Evolutionary conservation across 1,140 invertebrate species (phyloP).

Genomic region (Anadara kagoshimensis): DNA sequence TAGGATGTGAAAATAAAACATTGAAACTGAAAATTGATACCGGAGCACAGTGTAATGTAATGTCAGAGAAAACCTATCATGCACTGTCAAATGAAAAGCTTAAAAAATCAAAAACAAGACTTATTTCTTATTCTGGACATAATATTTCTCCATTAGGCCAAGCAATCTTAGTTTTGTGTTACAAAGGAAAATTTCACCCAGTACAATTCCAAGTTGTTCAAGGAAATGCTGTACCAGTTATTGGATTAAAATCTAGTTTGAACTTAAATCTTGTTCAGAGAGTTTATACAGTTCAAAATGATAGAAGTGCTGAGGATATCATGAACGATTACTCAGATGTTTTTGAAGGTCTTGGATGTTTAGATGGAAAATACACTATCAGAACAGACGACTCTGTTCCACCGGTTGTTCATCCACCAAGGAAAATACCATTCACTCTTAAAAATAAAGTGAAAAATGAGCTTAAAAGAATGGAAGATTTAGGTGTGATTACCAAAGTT

Average conservation of each 20-base stretch:
- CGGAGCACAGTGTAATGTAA: constrained; percentile 35
- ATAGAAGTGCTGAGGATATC: background rate
- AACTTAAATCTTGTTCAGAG: constrained; percentile 7
- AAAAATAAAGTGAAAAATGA: constrained; percentile 31
- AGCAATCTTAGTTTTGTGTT: background rate
- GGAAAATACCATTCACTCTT: constrained; percentile 53
- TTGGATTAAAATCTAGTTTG: background rate
- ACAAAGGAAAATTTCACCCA: constrained; percentile 3
- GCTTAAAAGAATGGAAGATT: constrained; percentile 32
- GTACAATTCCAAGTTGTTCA: constrained; percentile 11
- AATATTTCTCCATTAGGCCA: background rate
- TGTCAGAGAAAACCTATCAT: background rate
- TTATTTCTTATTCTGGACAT: constrained; percentile 17
- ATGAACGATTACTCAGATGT: constrained; percentile 19
- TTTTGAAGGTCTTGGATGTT: constrained; percentile 39
- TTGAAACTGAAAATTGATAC: constrained; percentile 29
- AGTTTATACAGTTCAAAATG: background rate
- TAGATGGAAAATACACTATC: constrained; percentile 47
- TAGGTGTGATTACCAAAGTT: constrained; percentile 40
- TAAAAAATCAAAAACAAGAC: background rate
- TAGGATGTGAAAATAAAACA: background rate
- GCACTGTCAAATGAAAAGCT: background rate
- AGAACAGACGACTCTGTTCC: constrained; percentile 36
- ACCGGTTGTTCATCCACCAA: constrained; percentile 48
- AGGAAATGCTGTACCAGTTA: background rate